Evolutionary conservation across 2,113 vertebrate genomes (phyloP).

Genomic region (human (Homo sapiens)): DNA sequence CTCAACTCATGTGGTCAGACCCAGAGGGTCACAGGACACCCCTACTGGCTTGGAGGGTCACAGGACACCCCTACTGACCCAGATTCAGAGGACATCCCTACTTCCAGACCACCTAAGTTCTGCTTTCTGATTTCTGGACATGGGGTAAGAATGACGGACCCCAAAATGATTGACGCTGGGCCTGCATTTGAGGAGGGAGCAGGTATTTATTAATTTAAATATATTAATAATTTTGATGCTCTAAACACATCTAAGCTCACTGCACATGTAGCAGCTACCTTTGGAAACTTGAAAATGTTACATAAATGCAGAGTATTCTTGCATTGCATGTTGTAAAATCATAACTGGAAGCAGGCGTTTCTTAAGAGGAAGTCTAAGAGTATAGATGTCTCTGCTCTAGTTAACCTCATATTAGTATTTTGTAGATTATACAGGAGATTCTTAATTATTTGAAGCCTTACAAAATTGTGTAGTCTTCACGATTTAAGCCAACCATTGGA

Average conservation of each 20-base stretch:
- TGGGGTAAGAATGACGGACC: too few species aligned
- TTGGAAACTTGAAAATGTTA: not conserved
- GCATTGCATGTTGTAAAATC: not conserved
- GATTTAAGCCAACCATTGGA: not conserved
- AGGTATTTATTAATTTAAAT: not conserved
- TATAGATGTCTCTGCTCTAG: not conserved
- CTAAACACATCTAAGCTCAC: not conserved
- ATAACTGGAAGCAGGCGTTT: too few species aligned
- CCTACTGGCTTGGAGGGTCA: too few species aligned
- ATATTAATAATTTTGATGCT: not conserved
- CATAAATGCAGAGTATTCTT: not conserved
- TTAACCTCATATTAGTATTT: not conserved
- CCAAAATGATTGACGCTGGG: accelerated
- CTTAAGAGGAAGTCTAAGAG: not conserved
- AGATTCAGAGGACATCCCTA: too few species aligned
- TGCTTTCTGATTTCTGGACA: not conserved
- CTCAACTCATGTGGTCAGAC: not conserved
- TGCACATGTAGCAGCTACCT: too few species aligned
- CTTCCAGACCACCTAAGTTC: not conserved
- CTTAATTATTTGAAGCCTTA: not conserved
- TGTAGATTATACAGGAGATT: not conserved
- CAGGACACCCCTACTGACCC: too few species aligned
- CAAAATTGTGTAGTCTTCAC: not conserved
- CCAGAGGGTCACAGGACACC: not conserved
- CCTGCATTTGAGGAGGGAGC: not conserved